These are phyloP conservation scores for Drosophila elegans DNA, from an alignment of 1,140 invertebrate species.

Conservation along the genomic window DNA sequence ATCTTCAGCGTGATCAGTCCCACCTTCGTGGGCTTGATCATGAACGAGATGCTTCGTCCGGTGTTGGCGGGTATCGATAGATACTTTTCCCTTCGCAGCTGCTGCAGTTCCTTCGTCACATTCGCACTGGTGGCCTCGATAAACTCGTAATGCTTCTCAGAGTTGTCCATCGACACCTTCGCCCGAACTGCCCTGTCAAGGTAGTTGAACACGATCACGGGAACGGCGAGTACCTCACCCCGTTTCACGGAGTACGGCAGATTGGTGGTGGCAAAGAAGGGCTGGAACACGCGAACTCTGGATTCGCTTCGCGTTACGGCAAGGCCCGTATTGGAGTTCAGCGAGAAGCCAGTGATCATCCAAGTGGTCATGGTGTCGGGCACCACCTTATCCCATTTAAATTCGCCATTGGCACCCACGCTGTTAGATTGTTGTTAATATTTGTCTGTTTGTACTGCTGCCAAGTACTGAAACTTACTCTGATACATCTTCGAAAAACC, in stretches of 20 bases:
- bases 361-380: conserved; percentile 97
- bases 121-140: conserved; percentile 86
- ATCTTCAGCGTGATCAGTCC: conserved; percentile 92
- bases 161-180: conserved; percentile 93
- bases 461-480: conserved; percentile 1
- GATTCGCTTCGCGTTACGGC: conserved; percentile 91
- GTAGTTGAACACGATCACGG: conserved; percentile 79
- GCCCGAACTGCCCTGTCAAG: conserved; percentile 89
- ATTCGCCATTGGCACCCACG: conserved; percentile 19
- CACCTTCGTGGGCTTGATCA: conserved; percentile 91
- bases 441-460: no score
- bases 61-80: conserved; percentile 87
- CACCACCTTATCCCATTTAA: conserved; percentile 85
- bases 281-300: conserved; percentile 93
- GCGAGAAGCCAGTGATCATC: conserved; percentile 96
- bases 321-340: conserved; percentile 93
- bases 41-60: conserved; percentile 90
- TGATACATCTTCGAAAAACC: conserved; percentile 18
- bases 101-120: conserved; percentile 86
- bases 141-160: conserved; percentile 92
- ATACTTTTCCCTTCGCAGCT: conserved; percentile 86
- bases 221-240: conserved; percentile 84
- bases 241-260: conserved; percentile 94
- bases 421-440: conserved; percentile 2
- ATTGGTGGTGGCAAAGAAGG: conserved; percentile 93